These are phyloP conservation scores for Trichomalopsis sarcophagae DNA, from an alignment of 1,140 invertebrate genomes.

Conservation along the genomic window DNA sequence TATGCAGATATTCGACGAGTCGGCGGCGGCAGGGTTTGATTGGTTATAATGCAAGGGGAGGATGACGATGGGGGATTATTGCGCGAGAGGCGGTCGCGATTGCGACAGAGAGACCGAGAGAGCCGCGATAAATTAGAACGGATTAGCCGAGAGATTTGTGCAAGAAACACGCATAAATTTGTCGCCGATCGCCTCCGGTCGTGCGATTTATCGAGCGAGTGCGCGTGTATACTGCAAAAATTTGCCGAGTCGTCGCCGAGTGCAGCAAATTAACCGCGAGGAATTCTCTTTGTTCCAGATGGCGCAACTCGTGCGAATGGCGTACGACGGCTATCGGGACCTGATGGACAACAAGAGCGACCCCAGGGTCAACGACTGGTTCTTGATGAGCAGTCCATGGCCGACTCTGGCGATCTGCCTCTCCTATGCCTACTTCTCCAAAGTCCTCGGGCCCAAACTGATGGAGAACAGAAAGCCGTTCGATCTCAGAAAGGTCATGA, in stretches of 20 bases:
- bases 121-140: not conserved
- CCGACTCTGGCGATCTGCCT: slow-evolving; percentile 87
- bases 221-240: too few species aligned
- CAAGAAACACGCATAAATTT: not conserved
- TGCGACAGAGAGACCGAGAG: not conserved
- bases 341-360: slow-evolving; percentile 86
- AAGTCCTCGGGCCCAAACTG: slow-evolving; percentile 86
- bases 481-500: slow-evolving; percentile 85
- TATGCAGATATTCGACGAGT: not conserved
- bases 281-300: slow-evolving; percentile 67
- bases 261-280: too few species aligned
- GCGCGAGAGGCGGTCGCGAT: not conserved
- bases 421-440: slow-evolving; percentile 86
- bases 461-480: slow-evolving; percentile 95
- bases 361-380: slow-evolving; percentile 88
- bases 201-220: too few species aligned
- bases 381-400: slow-evolving; percentile 88
- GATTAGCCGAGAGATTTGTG: not conserved
- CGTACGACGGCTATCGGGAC: slow-evolving; percentile 78
- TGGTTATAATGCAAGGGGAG: too few species aligned
- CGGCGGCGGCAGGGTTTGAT: too few species aligned
- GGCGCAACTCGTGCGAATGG: slow-evolving; percentile 67
- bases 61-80: too few species aligned
- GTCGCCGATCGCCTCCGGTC: too few species aligned
- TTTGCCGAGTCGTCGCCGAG: too few species aligned